Evolutionary conservation across 2,113 vertebrate genomes (phyloP).

Genomic region (Poeciliopsis prolifica): DNA sequence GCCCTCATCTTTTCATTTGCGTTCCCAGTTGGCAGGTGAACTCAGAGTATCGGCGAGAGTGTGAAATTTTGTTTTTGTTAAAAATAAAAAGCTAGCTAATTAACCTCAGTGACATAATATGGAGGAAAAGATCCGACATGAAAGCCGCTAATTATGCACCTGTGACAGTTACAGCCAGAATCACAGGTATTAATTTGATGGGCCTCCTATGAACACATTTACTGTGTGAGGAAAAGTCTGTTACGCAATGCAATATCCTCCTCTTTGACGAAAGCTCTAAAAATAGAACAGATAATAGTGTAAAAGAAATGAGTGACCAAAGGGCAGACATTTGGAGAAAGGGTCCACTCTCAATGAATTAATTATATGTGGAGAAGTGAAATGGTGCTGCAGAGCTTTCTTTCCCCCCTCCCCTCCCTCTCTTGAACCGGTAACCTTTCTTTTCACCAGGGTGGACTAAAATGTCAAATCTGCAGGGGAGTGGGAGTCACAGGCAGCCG

Average conservation of each 20-base stretch:
- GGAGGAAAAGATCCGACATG: neutral
- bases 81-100: too few relatives aligned
- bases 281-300: constrained; percentile 22
- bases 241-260: constrained; percentile 1
- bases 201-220: neutral
- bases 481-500: constrained; percentile 42
- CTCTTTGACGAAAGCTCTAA: constrained; percentile 5
- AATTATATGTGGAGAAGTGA: constrained; percentile 61
- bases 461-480: constrained; percentile 69
- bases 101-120: neutral
- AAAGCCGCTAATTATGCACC: neutral
- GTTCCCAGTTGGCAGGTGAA: too few relatives aligned
- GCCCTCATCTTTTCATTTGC: too few relatives aligned
- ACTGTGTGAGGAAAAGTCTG: constrained; percentile 3
- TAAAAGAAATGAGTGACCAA: constrained; percentile 20
- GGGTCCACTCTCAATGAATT: constrained; percentile 61
- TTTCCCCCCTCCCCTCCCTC: neutral
- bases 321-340: constrained; percentile 44
- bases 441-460: constrained; percentile 60
- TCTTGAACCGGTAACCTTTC: constrained; percentile 71
- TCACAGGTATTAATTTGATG: neutral
- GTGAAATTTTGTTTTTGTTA: too few relatives aligned
- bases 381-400: constrained; percentile 55
- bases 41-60: too few relatives aligned
- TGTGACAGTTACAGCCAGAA: neutral